Conservation (phyloP, 2,797 vertebrate species). For the Myoxocephalus aenaeus region DNA sequence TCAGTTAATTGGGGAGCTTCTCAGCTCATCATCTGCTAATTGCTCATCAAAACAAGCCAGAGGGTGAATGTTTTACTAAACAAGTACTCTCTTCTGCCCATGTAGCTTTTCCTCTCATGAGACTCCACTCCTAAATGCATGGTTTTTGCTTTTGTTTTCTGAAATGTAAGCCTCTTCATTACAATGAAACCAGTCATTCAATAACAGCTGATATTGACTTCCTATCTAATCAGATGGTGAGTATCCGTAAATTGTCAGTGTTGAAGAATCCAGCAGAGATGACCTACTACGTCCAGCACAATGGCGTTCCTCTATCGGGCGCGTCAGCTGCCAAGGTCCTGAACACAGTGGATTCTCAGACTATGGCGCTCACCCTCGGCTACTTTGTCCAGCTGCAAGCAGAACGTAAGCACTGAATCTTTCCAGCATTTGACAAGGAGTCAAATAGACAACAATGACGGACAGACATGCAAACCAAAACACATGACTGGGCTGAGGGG, state of each 20-base stretch:
- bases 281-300: conserved; percentile 94
- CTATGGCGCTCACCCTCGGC: conserved; percentile 95
- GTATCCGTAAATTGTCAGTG: conserved; percentile 91
- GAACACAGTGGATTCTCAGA: conserved; percentile 97
- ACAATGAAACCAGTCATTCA: neutral
- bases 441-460: conserved; percentile 30
- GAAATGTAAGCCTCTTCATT: neutral
- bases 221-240: conserved; percentile 90
- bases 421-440: conserved; percentile 24
- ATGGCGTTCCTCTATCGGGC: conserved; percentile 89
- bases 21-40: conserved; percentile 66
- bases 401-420: conserved; percentile 88
- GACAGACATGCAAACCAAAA: conserved; percentile 43
- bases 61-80: conserved; percentile 56
- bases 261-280: conserved; percentile 93
- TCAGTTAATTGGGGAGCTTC: conserved; percentile 61
- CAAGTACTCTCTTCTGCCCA: conserved; percentile 15
- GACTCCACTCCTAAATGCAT: conserved; percentile 9
- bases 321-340: conserved; percentile 94
- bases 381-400: conserved; percentile 98
- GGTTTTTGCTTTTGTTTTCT: conserved; percentile 28
- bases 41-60: conserved; percentile 64
- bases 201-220: neutral
- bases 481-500: conserved; percentile 34
- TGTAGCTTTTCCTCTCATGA: conserved; percentile 16